Conservation (phyloP, 1,140 invertebrate species). For the Penaeus japonicus region DNA sequence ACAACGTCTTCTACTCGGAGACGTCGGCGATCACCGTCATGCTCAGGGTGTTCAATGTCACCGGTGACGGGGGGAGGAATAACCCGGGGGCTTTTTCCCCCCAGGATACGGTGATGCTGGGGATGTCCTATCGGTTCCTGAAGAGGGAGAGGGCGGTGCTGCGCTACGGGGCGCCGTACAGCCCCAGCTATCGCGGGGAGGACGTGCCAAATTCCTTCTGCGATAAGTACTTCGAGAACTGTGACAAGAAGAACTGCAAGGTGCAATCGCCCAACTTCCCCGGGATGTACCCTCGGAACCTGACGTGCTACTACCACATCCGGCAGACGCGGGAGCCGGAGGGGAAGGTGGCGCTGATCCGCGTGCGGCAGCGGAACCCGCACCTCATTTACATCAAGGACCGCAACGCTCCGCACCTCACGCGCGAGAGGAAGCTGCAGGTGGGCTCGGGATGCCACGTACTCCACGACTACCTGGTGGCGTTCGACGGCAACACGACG, state of each 20-base stretch:
- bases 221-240: slow-evolving; percentile 87
- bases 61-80: slow-evolving; percentile 65
- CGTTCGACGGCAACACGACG: slow-evolving; percentile 89
- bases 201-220: slow-evolving; percentile 86
- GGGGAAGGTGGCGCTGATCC: slow-evolving; percentile 56
- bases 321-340: slow-evolving; percentile 74
- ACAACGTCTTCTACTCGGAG: slow-evolving; percentile 86
- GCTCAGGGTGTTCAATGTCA: slow-evolving; percentile 74
- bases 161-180: slow-evolving; percentile 70
- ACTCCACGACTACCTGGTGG: slow-evolving; percentile 86
- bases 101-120: slow-evolving; percentile 67
- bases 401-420: slow-evolving; percentile 54
- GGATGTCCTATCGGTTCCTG: slow-evolving; percentile 82
- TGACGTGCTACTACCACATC: slow-evolving; percentile 82
- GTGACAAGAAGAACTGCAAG: slow-evolving; percentile 85
- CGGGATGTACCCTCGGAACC: slow-evolving; percentile 83
- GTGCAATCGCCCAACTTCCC: slow-evolving; percentile 87
- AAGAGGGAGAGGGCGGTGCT: slow-evolving; percentile 76
- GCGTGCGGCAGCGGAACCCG: slow-evolving; percentile 52
- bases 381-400: slow-evolving; percentile 60
- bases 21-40: slow-evolving; percentile 80
- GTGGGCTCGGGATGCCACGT: slow-evolving; percentile 87
- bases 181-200: slow-evolving; percentile 76
- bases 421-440: slow-evolving; percentile 59
- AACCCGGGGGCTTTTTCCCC: slow-evolving; percentile 38